phyloP scores from a whole-genome alignment of 2,888 invertebrate species.

The Cotesia congregata region DNA sequence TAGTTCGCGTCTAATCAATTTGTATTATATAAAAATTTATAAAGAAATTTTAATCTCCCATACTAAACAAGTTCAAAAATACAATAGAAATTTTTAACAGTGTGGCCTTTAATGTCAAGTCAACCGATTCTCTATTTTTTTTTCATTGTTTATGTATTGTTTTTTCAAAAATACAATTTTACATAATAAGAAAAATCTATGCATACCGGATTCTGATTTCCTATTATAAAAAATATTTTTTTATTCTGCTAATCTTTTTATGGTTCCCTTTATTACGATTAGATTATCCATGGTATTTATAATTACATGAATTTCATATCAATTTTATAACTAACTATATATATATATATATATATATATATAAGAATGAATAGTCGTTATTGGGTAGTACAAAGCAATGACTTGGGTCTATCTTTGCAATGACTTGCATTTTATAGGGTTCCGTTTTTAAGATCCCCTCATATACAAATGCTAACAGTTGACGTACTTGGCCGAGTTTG shows the following conservation, averaged over 20 bases:
- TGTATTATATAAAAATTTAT: too few relatives aligned
- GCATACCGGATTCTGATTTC: too few relatives aligned
- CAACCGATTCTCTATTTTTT: too few relatives aligned
- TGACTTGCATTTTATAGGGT: conserved; percentile 64
- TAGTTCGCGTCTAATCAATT: too few relatives aligned
- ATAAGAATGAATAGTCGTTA: conserved; percentile 48
- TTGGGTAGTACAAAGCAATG: conserved; percentile 65
- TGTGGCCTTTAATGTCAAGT: too few relatives aligned
- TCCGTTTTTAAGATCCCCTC: conserved; percentile 38
- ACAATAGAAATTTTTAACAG: too few relatives aligned
- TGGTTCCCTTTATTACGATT: neutral
- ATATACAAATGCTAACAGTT: conserved; percentile 37
- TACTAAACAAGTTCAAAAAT: too few relatives aligned
- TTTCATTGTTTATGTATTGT: too few relatives aligned
- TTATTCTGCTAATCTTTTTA: neutral
- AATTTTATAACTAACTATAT: neutral
- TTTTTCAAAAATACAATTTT: too few relatives aligned
- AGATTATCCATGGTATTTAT: neutral
- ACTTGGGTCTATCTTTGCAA: conserved; percentile 67
- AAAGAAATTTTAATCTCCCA: too few relatives aligned
- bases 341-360: neutral
- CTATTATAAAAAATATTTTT: too few relatives aligned
- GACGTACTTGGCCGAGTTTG: conserved; percentile 63
- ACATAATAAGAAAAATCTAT: too few relatives aligned
- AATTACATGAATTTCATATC: neutral